These are phyloP conservation scores for Tragelaphus strepsiceros DNA, from an alignment of 2,113 vertebrate genomes.

Conservation along the genomic window DNA sequence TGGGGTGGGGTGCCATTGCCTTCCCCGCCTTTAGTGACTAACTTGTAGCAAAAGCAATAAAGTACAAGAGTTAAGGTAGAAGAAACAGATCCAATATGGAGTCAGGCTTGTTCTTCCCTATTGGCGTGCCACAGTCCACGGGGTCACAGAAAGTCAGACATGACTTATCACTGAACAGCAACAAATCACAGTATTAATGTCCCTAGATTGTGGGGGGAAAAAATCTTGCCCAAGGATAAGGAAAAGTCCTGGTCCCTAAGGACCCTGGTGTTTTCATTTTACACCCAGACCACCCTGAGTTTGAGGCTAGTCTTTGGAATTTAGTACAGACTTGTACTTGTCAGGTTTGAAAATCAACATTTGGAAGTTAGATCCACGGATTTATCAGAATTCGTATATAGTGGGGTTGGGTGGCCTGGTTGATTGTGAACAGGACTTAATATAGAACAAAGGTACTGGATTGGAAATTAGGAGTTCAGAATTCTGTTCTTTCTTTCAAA, in stretches of 20 bases:
- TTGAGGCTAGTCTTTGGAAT: neutral
- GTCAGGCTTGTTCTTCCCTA: neutral
- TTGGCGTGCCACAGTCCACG: neutral
- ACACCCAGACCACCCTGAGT: rapidly evolving
- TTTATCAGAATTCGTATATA: neutral
- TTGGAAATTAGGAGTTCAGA: neutral
- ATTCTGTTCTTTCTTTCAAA: neutral
- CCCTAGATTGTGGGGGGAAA: too few species aligned
- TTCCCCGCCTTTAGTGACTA: neutral
- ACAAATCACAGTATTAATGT: neutral
- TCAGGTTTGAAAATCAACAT: neutral
- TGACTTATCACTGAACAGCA: neutral
- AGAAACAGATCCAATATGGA: neutral
- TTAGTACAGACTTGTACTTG: neutral
- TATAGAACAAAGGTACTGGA: neutral
- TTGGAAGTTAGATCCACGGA: neutral
- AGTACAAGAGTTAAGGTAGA: neutral
- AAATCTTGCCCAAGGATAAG: neutral
- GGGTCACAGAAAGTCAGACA: neutral
- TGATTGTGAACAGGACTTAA: neutral
- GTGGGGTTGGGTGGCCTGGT: too few species aligned
- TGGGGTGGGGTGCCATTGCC: too few species aligned
- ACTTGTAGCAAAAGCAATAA: neutral
- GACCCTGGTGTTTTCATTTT: rapidly evolving
- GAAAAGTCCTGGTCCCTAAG: neutral